Base-by-base conservation (phyloP, 2,797 vertebrate species). In the Halcyon chelicuti region DNA sequence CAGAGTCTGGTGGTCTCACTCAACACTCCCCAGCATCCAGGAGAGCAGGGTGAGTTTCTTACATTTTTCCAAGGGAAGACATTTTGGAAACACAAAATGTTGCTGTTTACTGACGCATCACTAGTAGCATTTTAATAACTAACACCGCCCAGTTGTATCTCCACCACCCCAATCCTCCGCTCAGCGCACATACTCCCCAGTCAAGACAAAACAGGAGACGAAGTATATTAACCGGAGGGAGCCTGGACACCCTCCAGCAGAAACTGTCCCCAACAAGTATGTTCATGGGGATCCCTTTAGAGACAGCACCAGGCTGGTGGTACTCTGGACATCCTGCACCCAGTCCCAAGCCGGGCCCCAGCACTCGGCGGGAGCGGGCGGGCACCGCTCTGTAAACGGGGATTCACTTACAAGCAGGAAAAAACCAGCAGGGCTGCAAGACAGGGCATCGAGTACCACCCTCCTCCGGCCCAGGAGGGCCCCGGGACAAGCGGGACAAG, bases 21-120 rank as follows among this genome's bases (percentile, higher is more conserved):
- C 35, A 67, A 2, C 0, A 1, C 5, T 25, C 66, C 18, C 26
- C 42, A 68, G 17, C 14, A 40, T 4, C 7, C 0, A 0, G 2
- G 29, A 51, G 15, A 82, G 26, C 20, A 15, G 16, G 31, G 19
- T 10, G 20, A 40, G 14, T 16, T 87, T 17, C 21, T 46, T 28
- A 52, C 5, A 1, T 33, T 44, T 4, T 22, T 70, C 46, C 42
- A 52, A 15, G 29, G 22, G 14, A 79, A 57, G 39, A 10, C 5
- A 47, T 60, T 61, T 68, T 11, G 57, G 18, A 57, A 68, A 63
- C 2, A 61, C 3, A 12, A 60, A 37, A 40, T 7, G 49, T 65
- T 28, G 33, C 26, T 2, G 0, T 5, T 54, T 23, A 60, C 12
- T 23, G 46, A 37, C 5, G 19, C 22, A 54, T 28, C 29, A 18